Evolutionary conservation across 2,797 vertebrate species (phyloP).

Genomic region (Falco naumanni): DNA sequence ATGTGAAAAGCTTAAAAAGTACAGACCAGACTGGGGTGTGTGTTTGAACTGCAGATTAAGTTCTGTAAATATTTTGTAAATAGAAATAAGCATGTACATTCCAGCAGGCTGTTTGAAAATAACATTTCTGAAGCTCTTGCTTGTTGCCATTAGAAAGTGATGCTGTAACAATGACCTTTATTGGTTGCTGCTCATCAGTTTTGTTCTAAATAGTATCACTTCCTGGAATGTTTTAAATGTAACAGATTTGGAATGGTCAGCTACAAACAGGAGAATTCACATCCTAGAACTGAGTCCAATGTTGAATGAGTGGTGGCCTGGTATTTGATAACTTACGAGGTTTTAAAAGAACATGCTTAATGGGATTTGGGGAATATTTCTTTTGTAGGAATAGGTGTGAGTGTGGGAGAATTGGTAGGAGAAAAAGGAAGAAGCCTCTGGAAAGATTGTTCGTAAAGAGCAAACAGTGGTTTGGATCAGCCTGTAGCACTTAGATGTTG

Average conservation of each 20-base stretch:
- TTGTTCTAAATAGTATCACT: background rate
- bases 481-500: background rate
- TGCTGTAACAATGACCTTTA: background rate
- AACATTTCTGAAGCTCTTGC: background rate
- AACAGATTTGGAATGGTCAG: background rate
- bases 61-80: background rate
- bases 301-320: background rate
- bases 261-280: background rate
- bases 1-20: background rate
- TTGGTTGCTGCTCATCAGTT: background rate
- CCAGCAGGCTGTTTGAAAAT: background rate
- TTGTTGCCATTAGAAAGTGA: background rate
- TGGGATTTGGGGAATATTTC: background rate
- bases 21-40: background rate
- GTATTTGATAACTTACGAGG: background rate
- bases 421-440: background rate
- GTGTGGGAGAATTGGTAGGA: background rate
- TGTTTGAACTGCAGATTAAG: background rate
- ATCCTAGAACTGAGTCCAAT: background rate
- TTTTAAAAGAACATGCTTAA: background rate
- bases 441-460: background rate
- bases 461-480: background rate
- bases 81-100: background rate
- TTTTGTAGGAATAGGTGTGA: background rate
- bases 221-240: background rate